These are phyloP conservation scores for Mastomys coucha DNA, from an alignment of 2,113 vertebrate genomes.

Conservation along the genomic window DNA sequence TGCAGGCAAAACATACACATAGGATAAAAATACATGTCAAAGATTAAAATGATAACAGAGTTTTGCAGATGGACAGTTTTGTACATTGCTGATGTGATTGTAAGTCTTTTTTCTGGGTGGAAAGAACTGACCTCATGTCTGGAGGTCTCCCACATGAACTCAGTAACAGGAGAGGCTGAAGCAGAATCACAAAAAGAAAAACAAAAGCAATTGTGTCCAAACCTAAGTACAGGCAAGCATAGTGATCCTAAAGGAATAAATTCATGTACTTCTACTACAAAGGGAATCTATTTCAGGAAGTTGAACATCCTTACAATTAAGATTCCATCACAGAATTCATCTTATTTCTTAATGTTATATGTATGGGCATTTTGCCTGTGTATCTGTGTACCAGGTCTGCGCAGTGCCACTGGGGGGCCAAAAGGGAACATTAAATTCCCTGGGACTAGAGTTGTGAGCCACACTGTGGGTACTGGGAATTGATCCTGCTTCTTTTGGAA, in stretches of 20 bases:
- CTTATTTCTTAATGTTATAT: background rate
- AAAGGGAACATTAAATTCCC: background rate
- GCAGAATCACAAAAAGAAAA: background rate
- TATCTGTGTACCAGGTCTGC: background rate
- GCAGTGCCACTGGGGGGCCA: background rate
- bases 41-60: background rate
- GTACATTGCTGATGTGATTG: background rate
- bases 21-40: background rate
- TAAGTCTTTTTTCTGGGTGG: background rate
- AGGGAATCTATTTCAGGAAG: conserved; percentile 6
- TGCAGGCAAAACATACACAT: background rate
- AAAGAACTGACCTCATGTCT: background rate
- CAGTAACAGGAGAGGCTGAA: background rate
- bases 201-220: background rate
- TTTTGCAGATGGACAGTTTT: background rate
- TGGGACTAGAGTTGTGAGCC: background rate
- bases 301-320: background rate
- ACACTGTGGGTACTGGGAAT: background rate
- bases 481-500: background rate
- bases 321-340: background rate
- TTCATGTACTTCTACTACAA: background rate
- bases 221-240: background rate
- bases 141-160: background rate
- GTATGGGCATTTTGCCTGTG: background rate
- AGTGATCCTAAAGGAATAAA: background rate